Percentiles rank a stretch among this genome's conserved stretches.
Conservation (phyloP, 2,113 vertebrate species). For the Panthera leo region DNA sequence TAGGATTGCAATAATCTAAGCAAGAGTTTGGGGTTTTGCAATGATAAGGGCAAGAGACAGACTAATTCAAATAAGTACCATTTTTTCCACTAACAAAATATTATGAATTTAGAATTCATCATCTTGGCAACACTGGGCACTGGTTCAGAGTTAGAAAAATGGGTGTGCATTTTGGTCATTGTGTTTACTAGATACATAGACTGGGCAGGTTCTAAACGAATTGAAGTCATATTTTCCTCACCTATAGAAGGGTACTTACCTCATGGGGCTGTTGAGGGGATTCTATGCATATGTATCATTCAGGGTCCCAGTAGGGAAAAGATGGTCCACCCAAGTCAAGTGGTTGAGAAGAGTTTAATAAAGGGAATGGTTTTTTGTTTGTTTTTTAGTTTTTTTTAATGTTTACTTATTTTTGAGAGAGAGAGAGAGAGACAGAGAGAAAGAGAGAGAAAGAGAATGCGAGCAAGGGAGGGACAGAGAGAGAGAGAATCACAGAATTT, state of each 20-base stretch:
- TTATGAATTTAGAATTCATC: slow-evolving; percentile 36
- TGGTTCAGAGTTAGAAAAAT: not conserved
- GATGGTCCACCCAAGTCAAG: not conserved
- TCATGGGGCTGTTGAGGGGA: not conserved
- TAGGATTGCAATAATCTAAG: not conserved
- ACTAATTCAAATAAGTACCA: not conserved
- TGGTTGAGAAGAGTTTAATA: not conserved
- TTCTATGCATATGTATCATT: not conserved
- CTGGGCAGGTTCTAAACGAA: not conserved
- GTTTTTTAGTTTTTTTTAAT: no score
- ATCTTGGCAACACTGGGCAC: not conserved
- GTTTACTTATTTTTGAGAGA: no score
- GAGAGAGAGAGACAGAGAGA: no score
- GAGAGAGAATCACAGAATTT: no score
- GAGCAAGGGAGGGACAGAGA: no score
- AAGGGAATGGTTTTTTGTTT: not conserved
- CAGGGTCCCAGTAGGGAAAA: not conserved
- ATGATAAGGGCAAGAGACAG: not conserved
- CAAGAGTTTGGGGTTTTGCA: not conserved
- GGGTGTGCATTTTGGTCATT: not conserved
- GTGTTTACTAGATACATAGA: not conserved
- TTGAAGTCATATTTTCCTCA: not conserved
- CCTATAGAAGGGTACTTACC: not conserved
- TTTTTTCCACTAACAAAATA: not conserved
- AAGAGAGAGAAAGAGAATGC: no score